phyloP scores from a whole-genome alignment of 2,888 invertebrate genomes.

The Papilio gigon region DNA sequence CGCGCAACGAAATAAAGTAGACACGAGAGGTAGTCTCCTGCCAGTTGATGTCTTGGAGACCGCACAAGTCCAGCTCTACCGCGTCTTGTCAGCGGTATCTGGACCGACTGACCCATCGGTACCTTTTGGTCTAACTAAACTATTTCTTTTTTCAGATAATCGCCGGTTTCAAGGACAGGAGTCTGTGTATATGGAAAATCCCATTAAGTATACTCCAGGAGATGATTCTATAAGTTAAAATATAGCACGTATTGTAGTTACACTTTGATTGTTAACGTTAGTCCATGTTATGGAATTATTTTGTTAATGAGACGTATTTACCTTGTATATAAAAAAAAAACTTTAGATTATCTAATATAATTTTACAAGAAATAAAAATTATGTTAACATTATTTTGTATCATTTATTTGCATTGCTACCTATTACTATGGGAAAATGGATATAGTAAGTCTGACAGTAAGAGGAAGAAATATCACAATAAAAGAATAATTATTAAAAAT shows the following conservation, averaged over 20 bases:
- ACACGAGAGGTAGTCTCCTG: too few relatives aligned
- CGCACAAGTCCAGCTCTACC: too few relatives aligned
- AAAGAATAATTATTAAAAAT: too few relatives aligned
- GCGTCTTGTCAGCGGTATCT: too few relatives aligned
- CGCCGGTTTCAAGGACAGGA: slow-evolving; percentile 86
- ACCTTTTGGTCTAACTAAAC: too few relatives aligned
- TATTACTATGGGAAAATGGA: neutral
- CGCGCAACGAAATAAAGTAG: too few relatives aligned
- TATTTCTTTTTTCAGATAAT: slow-evolving; percentile 81
- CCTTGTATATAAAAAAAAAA: slow-evolving; percentile 45
- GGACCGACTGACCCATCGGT: too few relatives aligned
- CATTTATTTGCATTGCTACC: neutral
- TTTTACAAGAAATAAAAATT: slow-evolving; percentile 19
- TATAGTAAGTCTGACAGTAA: too few relatives aligned
- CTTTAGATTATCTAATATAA: slow-evolving; percentile 14
- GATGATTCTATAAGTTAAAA: slow-evolving; percentile 72
- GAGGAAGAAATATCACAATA: too few relatives aligned
- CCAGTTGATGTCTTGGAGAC: too few relatives aligned
- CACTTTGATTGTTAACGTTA: slow-evolving; percentile 50
- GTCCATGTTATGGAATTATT: slow-evolving; percentile 36
- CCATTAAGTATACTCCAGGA: slow-evolving; percentile 77
- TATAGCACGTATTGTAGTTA: slow-evolving; percentile 52
- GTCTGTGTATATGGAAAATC: slow-evolving; percentile 85
- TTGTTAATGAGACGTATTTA: slow-evolving; percentile 49
- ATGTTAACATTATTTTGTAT: slow-evolving; percentile 2